Evolutionary conservation across 2,888 invertebrate genomes (phyloP).

Genomic region (Noctua pronuba): DNA sequence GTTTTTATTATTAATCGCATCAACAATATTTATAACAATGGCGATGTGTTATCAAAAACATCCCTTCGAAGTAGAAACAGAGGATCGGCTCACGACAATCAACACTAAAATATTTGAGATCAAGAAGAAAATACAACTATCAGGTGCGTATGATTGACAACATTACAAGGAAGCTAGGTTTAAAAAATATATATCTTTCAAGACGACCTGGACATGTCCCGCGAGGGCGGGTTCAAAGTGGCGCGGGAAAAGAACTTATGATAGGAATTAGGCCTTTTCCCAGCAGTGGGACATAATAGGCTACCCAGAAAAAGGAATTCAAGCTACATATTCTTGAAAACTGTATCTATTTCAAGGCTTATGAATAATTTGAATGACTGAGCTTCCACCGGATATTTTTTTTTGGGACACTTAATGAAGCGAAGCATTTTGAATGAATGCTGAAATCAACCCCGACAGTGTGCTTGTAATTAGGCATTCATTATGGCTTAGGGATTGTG

Average conservation of each 20-base stretch:
- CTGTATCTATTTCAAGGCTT: background rate
- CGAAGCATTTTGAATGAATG: too few species aligned
- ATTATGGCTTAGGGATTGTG: background rate
- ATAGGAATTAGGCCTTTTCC: background rate
- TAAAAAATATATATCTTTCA: background rate
- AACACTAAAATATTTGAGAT: slow-evolving; percentile 95
- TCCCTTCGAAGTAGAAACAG: slow-evolving; percentile 87
- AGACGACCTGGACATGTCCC: background rate
- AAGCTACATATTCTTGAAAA: background rate
- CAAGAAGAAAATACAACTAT: slow-evolving; percentile 96
- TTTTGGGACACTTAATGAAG: background rate
- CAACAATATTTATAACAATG: slow-evolving; percentile 71
- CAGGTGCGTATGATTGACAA: slow-evolving; percentile 89
- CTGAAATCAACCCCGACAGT: background rate
- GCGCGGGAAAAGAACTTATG: background rate
- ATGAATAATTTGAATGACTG: background rate
- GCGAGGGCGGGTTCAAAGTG: background rate
- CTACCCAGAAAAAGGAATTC: background rate
- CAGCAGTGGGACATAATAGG: background rate
- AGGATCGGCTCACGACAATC: slow-evolving; percentile 90
- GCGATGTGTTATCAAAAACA: slow-evolving; percentile 87
- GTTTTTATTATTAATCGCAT: slow-evolving; percentile 55
- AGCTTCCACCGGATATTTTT: background rate
- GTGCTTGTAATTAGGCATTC: background rate
- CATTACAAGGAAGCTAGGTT: background rate